Conservation (phyloP, 1,140 invertebrate genomes). For the Caenorhabditis elegans region WBcel235 BX284603.4:3711001-3711500, state of each 20-base stretch:
- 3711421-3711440: constrained; percentile 72
- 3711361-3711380: constrained; percentile 68
- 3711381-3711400: constrained; percentile 77
- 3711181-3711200: constrained; percentile 86
- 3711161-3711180: constrained; percentile 83
- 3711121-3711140: constrained; percentile 73
- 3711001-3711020: constrained; percentile 67
- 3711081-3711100: constrained; percentile 70
- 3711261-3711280: neutral
- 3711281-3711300: too few species aligned
- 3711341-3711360: constrained; percentile 48
- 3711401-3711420: constrained; percentile 81
- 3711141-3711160: constrained; percentile 68
- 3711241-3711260: constrained; percentile 67
- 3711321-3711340: constrained; percentile 44
- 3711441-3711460: constrained; percentile 79
- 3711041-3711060: constrained; percentile 89
- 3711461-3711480: constrained; percentile 73
- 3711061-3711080: constrained; percentile 82
- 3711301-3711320: too few species aligned
- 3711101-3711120: constrained; percentile 76
- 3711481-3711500: constrained; percentile 69
- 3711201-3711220: constrained; percentile 92
- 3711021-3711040: constrained; percentile 87
- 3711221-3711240: constrained; percentile 89